Percentiles rank a stretch among this genome's conserved stretches.
Evolutionary conservation across 53 echinoderm and acorn worm genomes (phyloP).

Genomic region (Holothuria leucospilota): DNA sequence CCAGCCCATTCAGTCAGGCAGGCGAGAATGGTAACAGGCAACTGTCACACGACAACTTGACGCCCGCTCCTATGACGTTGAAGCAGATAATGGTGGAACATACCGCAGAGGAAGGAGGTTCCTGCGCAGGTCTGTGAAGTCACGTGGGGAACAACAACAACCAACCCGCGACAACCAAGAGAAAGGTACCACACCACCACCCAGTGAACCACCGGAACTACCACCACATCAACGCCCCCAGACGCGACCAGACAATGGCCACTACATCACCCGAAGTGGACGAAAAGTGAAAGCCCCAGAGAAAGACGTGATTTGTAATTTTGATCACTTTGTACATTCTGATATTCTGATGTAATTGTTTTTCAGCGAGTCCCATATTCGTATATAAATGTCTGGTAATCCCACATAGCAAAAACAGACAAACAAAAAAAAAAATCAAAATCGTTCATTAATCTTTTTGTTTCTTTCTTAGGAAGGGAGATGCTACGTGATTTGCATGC

Average conservation of each 20-base stretch:
- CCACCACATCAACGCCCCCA: background rate
- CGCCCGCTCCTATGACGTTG: constrained; percentile 56
- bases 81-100: constrained; percentile 47
- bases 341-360: too few species aligned
- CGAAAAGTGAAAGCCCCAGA: background rate
- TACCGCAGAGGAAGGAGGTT: constrained; percentile 33
- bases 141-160: background rate
- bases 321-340: too few species aligned
- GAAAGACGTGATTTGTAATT: background rate
- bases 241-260: background rate
- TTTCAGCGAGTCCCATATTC: too few species aligned
- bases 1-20: constrained; percentile 60
- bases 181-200: background rate
- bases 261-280: background rate
- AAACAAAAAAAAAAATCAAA: too few species aligned
- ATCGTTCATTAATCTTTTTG: too few species aligned
- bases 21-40: constrained; percentile 48
- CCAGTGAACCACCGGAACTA: background rate
- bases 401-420: too few species aligned
- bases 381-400: too few species aligned
- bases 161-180: background rate
- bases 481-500: too few species aligned
- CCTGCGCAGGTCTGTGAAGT: background rate
- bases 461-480: too few species aligned
- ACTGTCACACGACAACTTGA: background rate